phyloP scores from a whole-genome alignment of 2,888 invertebrate species.

The Cantharis flavilabris region DNA sequence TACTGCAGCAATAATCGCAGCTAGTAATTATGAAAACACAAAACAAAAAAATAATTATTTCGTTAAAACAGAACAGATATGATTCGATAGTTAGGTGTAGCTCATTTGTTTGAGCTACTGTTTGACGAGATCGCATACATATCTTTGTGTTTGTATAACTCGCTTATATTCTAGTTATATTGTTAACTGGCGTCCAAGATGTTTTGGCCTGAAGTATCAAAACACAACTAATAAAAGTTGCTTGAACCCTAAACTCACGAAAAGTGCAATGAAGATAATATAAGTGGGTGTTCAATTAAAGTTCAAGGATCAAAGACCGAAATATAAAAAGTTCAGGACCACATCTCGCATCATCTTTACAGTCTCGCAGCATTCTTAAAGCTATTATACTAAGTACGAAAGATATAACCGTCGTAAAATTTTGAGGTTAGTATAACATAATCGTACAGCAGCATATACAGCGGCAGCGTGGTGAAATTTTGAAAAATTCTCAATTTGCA shows the following conservation, averaged over 20 bases:
- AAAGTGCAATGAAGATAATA: neutral
- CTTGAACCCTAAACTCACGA: neutral
- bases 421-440: neutral
- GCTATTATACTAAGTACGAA: neutral
- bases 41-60: too few relatives aligned
- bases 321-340: neutral
- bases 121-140: too few relatives aligned
- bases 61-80: too few relatives aligned
- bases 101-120: too few relatives aligned
- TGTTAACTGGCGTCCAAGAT: neutral
- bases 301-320: neutral
- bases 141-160: too few relatives aligned
- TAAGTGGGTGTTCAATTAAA: neutral
- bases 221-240: neutral
- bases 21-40: too few relatives aligned
- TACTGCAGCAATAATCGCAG: too few relatives aligned
- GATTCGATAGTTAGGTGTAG: too few relatives aligned
- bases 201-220: neutral
- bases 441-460: neutral
- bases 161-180: too few relatives aligned
- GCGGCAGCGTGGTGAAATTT: neutral
- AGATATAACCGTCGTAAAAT: neutral
- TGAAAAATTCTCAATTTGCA: too few relatives aligned
- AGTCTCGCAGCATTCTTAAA: neutral
- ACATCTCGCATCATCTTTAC: neutral